phyloP scores from a whole-genome alignment of 37 sponge, comb jelly and placozoan species.

The Axinella damicornis region DNA sequence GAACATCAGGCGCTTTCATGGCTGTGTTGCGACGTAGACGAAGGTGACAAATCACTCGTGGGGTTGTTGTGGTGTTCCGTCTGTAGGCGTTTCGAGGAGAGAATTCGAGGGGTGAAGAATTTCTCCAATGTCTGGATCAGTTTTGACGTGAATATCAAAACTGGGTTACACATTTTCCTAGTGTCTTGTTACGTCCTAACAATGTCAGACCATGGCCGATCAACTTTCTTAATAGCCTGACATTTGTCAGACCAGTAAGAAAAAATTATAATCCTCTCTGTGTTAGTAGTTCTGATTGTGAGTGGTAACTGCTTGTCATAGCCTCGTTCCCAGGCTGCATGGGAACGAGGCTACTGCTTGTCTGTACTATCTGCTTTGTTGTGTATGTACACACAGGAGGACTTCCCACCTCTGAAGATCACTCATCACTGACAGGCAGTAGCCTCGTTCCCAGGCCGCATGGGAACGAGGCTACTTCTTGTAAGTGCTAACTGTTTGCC shows the following conservation, averaged over 20 bases:
- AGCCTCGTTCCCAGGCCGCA: too few relatives aligned
- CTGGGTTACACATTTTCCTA: not conserved
- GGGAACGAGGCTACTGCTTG: too few relatives aligned
- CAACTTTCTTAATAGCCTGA: slow-evolving; percentile 36
- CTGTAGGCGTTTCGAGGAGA: slow-evolving; percentile 34
- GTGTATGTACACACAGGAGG: too few relatives aligned
- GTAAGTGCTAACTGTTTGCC: too few relatives aligned
- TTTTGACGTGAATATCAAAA: too few relatives aligned
- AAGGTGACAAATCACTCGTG: slow-evolving; percentile 1
- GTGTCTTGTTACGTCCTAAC: not conserved
- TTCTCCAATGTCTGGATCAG: slow-evolving; percentile 51
- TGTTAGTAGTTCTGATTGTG: too few relatives aligned
- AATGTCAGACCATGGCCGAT: slow-evolving; percentile 20
- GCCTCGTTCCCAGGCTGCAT: too few relatives aligned
- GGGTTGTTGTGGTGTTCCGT: slow-evolving; percentile 37
- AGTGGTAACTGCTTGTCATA: too few relatives aligned
- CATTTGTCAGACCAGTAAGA: slow-evolving; percentile 40
- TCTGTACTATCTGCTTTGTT: too few relatives aligned
- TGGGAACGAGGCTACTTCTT: too few relatives aligned
- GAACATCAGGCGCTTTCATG: slow-evolving; percentile 42
- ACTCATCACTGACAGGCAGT: too few relatives aligned
- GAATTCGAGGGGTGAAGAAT: slow-evolving; percentile 40
- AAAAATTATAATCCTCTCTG: slow-evolving; percentile 11
- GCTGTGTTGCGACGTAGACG: slow-evolving; percentile 60
- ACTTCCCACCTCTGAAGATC: not conserved